These are phyloP conservation scores for Bombus pyrosoma DNA, from an alignment of 1,140 invertebrate species.

Conservation along the genomic window DNA sequence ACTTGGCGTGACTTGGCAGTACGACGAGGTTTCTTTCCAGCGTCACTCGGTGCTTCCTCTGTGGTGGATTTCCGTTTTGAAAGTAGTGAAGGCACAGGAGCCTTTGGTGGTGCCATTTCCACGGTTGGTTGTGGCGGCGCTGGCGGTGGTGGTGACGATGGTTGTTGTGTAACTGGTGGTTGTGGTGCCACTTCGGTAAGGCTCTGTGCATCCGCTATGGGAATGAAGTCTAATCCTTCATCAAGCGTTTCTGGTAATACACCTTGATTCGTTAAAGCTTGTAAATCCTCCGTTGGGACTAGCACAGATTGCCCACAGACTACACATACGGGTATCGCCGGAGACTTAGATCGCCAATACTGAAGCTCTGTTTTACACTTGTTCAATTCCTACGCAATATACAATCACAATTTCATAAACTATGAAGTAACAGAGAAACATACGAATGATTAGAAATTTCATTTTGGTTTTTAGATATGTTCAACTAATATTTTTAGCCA, in stretches of 20 bases:
- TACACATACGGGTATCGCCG: conserved; percentile 86
- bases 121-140: conserved; percentile 53
- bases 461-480: not conserved
- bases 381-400: conserved; percentile 87
- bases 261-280: conserved; percentile 85
- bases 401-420: not conserved
- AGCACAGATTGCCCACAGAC: conserved; percentile 84
- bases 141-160: conserved; percentile 57
- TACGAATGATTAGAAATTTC: not conserved
- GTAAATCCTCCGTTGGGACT: conserved; percentile 84
- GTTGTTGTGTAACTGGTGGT: conserved; percentile 42
- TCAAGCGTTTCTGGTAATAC: conserved; percentile 83
- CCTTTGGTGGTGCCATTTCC: conserved; percentile 80
- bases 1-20: conserved; percentile 78
- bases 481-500: not conserved
- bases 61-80: conserved; percentile 76
- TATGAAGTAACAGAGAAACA: not conserved
- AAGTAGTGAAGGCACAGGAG: conserved; percentile 71
- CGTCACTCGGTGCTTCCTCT: conserved; percentile 74
- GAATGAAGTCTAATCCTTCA: conserved; percentile 81
- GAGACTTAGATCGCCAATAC: conserved; percentile 93
- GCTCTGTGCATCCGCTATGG: conserved; percentile 78
- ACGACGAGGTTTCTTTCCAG: conserved; percentile 78
- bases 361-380: conserved; percentile 95
- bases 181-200: conserved; percentile 69